Percentiles rank a stretch among this genome's conserved stretches.
phyloP scores from a whole-genome alignment of 2,113 vertebrate genomes.

The Theropithecus gelada region DNA sequence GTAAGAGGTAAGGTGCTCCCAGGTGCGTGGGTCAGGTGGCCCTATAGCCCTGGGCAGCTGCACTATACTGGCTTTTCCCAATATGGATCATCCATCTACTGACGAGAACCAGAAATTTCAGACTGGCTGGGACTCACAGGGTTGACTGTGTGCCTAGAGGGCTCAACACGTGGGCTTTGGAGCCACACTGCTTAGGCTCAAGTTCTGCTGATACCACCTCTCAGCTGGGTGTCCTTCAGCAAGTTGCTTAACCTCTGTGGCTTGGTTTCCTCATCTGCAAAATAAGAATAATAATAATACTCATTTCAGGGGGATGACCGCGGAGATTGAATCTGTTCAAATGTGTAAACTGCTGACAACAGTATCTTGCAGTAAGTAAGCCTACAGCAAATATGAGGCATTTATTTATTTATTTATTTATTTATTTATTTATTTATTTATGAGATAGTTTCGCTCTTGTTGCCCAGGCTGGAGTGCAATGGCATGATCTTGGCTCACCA shows the following conservation, averaged over 20 bases:
- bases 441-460: too few relatives aligned
- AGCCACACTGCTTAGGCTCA: not conserved
- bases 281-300: not conserved
- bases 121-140: not conserved
- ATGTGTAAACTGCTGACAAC: not conserved
- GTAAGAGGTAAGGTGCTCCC: not conserved
- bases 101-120: not conserved
- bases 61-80: fast-evolving
- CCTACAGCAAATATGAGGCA: too few relatives aligned
- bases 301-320: not conserved
- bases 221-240: not conserved
- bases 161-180: too few relatives aligned
- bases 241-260: not conserved
- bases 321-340: not conserved
- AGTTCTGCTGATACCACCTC: not conserved
- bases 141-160: not conserved
- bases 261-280: not conserved
- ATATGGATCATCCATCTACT: not conserved
- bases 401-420: too few relatives aligned
- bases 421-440: too few relatives aligned
- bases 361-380: not conserved
- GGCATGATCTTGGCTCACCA: too few relatives aligned
- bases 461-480: too few relatives aligned
- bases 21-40: fast-evolving
- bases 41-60: not conserved